Conservation (phyloP, 2,797 vertebrate genomes). For the Xerus rutilus region DNA sequence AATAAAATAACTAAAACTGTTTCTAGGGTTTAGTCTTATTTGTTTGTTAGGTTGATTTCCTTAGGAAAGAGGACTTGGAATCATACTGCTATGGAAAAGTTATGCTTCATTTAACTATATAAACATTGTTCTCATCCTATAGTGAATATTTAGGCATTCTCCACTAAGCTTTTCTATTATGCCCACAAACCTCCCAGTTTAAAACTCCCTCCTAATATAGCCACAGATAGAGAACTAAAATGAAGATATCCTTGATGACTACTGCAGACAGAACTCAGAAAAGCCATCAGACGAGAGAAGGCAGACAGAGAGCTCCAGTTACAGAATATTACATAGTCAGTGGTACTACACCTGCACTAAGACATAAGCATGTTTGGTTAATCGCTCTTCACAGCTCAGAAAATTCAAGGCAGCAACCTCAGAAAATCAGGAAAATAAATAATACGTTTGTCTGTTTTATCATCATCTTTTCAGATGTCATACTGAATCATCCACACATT, state of each 20-base stretch:
- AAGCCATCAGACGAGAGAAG: background rate
- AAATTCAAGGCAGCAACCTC: slow-evolving; percentile 28
- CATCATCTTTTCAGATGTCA: slow-evolving; percentile 25
- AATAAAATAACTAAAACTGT: background rate
- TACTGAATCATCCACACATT: slow-evolving; percentile 1
- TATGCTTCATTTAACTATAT: slow-evolving; percentile 1
- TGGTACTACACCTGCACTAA: background rate
- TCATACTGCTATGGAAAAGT: background rate
- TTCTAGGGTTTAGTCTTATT: background rate
- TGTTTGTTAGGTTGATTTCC: background rate
- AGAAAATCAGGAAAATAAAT: slow-evolving; percentile 49
- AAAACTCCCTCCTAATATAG: background rate
- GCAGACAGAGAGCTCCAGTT: background rate
- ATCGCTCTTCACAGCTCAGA: background rate
- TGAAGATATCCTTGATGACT: background rate
- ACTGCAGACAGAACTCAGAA: background rate
- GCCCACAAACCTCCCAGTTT: background rate
- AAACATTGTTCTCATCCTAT: background rate
- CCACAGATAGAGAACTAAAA: background rate
- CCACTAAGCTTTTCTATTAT: background rate
- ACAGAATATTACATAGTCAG: background rate
- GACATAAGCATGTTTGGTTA: background rate
- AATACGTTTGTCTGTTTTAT: background rate
- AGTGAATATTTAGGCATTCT: background rate
- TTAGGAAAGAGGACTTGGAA: background rate